Base-by-base conservation (phyloP, 2,113 vertebrate species). In the Tyto alba region DNA sequence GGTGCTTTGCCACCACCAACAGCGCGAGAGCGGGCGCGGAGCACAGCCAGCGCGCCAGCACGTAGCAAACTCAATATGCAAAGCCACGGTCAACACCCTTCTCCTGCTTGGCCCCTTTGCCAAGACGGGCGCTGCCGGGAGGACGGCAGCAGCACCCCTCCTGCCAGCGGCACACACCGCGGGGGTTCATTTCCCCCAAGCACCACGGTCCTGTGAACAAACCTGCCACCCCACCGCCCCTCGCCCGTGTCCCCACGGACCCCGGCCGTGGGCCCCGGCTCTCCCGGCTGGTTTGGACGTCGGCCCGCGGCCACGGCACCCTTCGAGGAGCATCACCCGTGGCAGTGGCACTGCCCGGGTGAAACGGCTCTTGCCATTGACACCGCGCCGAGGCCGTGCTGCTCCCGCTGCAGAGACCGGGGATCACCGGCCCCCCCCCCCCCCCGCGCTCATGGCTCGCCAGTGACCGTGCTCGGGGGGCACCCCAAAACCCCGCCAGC, bases 221-320 rank as follows among this genome's bases (percentile, higher is more conserved):
- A 26, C 27, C 43, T 36, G 56, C 50, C 80, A 32, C 18, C 16
- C 43, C 2, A 3, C 75, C 41, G 36, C 38, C 41, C 30, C 73
- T 90, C 1, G 0, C 32, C 1, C 0, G n/a, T 11, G 7, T 11
- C 17, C 18, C n/a, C 36, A 5, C 2, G 2, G 80, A 32, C 4
- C 26, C 56, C 2, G 1, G 25, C 48, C 2, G 0, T 2, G 30
- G 48, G n/a, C 36, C 48, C 32, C n/a, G n/a, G 17, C 50, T 27
- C 50, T 48, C n/a, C 48, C 1, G 2, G 14, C 10, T n/a, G 14
- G 18, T 27, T 20, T 2, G 2, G 41, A 7, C 10, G 26, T 23
- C 8, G 2, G n/a, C 38, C 47, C 40, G 32, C 2, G 2, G 36
- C 38, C 45, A 1, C 5, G 30, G 47, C 64, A 62, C 21, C 47